Evolutionary conservation across 2,888 invertebrate species (phyloP).

Genomic region (Rapana venosa): DNA sequence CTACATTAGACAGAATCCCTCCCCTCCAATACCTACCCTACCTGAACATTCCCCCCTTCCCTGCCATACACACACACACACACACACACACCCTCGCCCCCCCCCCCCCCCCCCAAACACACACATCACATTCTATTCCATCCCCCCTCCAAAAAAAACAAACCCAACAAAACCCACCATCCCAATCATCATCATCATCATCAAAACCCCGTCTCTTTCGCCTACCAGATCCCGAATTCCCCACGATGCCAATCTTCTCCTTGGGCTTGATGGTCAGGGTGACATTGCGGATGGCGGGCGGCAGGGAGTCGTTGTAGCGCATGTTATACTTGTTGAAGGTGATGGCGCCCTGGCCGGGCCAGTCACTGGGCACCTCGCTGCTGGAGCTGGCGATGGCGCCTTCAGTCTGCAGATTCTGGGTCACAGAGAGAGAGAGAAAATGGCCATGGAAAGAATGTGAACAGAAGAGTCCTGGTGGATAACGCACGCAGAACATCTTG

Average conservation of each 20-base stretch:
- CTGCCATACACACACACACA: constrained; percentile 1
- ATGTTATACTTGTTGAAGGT: constrained; percentile 69
- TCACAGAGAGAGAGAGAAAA: neutral
- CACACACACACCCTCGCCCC: neutral
- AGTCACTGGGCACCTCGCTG: constrained; percentile 72
- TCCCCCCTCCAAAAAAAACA: too few species aligned
- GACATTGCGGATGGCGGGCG: constrained; percentile 80
- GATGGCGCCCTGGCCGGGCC: constrained; percentile 73
- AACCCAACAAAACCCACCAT: neutral
- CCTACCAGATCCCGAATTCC: constrained; percentile 81
- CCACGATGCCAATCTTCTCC: constrained; percentile 83
- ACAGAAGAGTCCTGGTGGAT: too few species aligned
- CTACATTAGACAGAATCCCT: too few species aligned
- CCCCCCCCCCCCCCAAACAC: neutral
- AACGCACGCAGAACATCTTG: too few species aligned
- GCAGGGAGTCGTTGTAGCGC: constrained; percentile 70
- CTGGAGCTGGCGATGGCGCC: constrained; percentile 48
- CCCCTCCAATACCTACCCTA: too few species aligned
- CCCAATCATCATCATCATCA: neutral
- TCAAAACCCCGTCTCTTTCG: neutral
- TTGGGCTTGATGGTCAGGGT: constrained; percentile 81
- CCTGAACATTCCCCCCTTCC: too few species aligned
- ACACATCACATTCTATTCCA: neutral
- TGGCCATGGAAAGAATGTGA: too few species aligned
- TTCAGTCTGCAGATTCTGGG: constrained; percentile 44